Conservation (phyloP, 2,888 invertebrate species). For the Drosophila macrospina region DNA sequence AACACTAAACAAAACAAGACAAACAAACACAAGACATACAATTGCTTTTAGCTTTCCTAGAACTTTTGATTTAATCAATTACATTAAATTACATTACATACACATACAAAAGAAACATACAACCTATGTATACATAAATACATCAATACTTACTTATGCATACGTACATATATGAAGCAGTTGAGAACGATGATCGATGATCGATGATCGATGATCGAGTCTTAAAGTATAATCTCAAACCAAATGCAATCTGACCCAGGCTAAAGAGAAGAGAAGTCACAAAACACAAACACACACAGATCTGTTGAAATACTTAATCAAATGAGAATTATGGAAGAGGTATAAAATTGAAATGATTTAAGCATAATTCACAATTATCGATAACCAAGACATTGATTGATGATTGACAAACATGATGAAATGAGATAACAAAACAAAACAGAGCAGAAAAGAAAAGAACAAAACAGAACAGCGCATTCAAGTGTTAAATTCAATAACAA, state of each 20-base stretch:
- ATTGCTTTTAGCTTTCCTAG: constrained; percentile 80
- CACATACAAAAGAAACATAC: constrained; percentile 25
- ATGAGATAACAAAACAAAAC: constrained; percentile 26
- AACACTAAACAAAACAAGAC: constrained; percentile 54
- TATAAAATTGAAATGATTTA: constrained; percentile 34
- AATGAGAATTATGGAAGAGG: constrained; percentile 27
- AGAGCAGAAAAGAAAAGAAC: constrained; percentile 20
- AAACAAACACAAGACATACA: constrained; percentile 44
- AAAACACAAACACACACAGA: constrained; percentile 6
- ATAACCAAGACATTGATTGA: constrained; percentile 11
- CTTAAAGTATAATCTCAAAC: constrained; percentile 49
- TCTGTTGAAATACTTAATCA: constrained; percentile 42
- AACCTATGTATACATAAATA: constrained; percentile 38
- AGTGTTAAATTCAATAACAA: constrained; percentile 49
- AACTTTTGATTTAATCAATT: constrained; percentile 61
- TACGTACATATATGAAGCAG: constrained; percentile 11
- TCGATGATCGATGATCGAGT: constrained; percentile 21
- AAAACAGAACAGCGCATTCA: constrained; percentile 42
- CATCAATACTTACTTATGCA: constrained; percentile 19
- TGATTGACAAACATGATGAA: constrained; percentile 9
- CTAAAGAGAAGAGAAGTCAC: constrained; percentile 35
- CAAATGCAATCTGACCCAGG: constrained; percentile 50
- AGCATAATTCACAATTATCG: constrained; percentile 45
- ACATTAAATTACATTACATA: too few species aligned
- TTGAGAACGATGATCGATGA: constrained; percentile 28